Evolutionary conservation across 2,797 vertebrate species (phyloP), one percentile per base, ranked within the genome.

Genomic region (Pelochelys cantorii): DNA sequence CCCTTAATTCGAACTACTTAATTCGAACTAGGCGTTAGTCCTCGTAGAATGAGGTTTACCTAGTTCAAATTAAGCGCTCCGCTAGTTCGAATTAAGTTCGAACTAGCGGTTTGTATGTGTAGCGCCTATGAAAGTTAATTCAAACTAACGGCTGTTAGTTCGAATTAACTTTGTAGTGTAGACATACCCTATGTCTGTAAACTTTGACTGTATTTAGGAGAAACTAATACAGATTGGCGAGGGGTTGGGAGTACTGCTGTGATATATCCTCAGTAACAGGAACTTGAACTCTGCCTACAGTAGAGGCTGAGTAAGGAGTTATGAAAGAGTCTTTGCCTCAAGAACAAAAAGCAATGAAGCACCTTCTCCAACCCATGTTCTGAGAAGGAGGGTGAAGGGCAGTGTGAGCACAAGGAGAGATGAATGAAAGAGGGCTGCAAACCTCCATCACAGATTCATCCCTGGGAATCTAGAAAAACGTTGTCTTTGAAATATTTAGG

Each of bases 401-500:
- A 42, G 37, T 42, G 11, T 42, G 68, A 37, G 20, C 34, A 74
- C 68, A 74, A 74, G 22, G n/a, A 13, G 20, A 74, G 34, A 22
- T 22, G 11, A 74, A 25, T 74, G 34, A 42, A 10, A 42, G 62
- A 65, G 23, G 23, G 11, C 84, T 25, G 34, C 5, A 92, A 91
- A 84, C 14, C 31, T 89, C 84, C 75, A 84, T 91, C 87, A 92
- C 60, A 84, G n/a, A 89, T 93, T 87, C 77, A 92, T 79, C 42
- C 53, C 27, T 93, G 86, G 57, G 62, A 87, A 90, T 79, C 71
- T 71, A 84, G 37, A 87, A 79, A 71, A 89, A 95, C 94, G 29
- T 86, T 92, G 20, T 23, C 84, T 34, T 96, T 95, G 79, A 79
- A 83, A 86, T 94, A 87, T 85, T 79, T 95, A 71, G 89, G 42